Base-by-base conservation (phyloP, 2,113 vertebrate genomes). In the Phylloscopus whistleri region DNA sequence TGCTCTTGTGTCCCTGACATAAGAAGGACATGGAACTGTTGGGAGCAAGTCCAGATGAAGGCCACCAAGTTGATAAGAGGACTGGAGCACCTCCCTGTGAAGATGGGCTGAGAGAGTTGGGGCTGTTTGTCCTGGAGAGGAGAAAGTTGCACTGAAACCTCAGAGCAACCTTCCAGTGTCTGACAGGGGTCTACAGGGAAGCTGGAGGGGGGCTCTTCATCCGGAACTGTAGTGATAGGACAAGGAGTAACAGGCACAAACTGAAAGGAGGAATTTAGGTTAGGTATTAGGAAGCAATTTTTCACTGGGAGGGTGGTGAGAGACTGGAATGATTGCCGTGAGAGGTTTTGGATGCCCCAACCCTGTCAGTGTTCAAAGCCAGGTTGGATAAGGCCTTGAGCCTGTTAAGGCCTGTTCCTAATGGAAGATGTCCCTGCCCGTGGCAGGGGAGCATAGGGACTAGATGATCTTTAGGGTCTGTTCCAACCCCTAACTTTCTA, bases 381-480 rank as follows among this genome's bases (percentile, higher is more conserved):
- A 20, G 33, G 7, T 1, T 44, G 27, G 16, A 4, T 37, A 44
- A 37, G 37, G 52, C 37, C 33, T 67, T 59, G 19, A 59, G 27
- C 27, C 48, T 24, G 46, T 21, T 49, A 24, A 24, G 23, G 22
- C 12, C 28, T 67, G 16, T 3, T 39, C 16, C 16, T 30, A 59
- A 18, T 43, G 26, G 11, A 30, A 18, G 7, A 26, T 74, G 15
- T 81, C 22, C 22, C 37, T 63, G 41, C 13, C 30, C 7, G 1
- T 18, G 43, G 6, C 21, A 35, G 24, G 6, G 20, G 2, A 10
- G 15, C 1, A 0, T 4, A 73, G 37, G 16, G 44, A 44, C 27
- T 23, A 23, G 59, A 11, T 59, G 18, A 58, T 66, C 27, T 58
- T 73, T 20, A 28, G 5, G 15, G 35, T 73, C 37, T 7, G 7